phyloP scores from a whole-genome alignment of 2,113 vertebrate species.

The Ictalurus furcatus region DNA sequence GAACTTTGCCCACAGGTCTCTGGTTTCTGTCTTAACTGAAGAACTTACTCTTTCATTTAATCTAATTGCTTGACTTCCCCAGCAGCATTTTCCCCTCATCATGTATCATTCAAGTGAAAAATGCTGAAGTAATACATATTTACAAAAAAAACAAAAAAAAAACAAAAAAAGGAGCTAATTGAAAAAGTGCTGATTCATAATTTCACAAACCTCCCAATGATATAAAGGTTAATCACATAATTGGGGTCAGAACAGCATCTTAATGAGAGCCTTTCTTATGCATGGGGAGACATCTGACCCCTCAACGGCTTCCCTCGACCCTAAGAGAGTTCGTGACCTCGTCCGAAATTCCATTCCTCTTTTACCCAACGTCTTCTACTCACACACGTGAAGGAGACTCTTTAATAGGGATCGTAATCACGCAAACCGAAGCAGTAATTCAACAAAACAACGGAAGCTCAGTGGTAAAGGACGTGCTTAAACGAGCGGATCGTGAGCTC shows the following conservation, averaged over 20 bases:
- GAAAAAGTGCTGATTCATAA: constrained; percentile 38
- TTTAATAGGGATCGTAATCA: not conserved
- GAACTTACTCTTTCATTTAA: constrained; percentile 54
- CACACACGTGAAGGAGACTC: not conserved
- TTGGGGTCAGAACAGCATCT: constrained; percentile 39
- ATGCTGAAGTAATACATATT: constrained; percentile 12
- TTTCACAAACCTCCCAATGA: constrained; percentile 21
- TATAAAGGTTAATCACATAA: constrained; percentile 45
- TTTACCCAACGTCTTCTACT: not conserved
- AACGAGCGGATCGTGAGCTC: not conserved
- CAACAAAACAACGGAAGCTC: too few species aligned
- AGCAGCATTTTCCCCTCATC: constrained; percentile 30
- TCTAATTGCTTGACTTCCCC: constrained; percentile 55
- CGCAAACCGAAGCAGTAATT: not conserved
- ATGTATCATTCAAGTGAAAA: not conserved
- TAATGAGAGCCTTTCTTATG: constrained; percentile 36
- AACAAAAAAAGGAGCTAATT: not conserved
- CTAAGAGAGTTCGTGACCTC: constrained; percentile 18
- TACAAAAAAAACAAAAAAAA: not conserved
- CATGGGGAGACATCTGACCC: constrained; percentile 24
- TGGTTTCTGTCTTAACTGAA: constrained; percentile 54
- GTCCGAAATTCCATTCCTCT: not conserved
- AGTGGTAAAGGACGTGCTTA: not conserved
- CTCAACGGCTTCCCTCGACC: not conserved
- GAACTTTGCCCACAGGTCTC: constrained; percentile 48